These are phyloP conservation scores for Dichetophora obliterata DNA, from an alignment of 2,888 invertebrate genomes.

Conservation along the genomic window DNA sequence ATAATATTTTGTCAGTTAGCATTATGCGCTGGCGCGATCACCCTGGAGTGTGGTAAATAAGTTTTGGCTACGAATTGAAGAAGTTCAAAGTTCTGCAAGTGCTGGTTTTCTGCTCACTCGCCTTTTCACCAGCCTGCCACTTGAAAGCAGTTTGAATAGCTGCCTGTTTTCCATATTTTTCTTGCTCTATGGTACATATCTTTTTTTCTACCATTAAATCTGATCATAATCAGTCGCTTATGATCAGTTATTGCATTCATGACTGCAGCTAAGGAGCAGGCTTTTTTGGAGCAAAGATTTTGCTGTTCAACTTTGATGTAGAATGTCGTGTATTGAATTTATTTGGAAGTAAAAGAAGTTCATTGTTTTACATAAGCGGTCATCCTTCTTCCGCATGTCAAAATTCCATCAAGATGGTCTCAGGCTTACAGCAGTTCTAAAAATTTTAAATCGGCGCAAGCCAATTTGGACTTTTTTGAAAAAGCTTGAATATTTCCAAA, in stretches of 20 bases:
- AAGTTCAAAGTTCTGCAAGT: conserved; percentile 32
- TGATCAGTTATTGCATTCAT: background rate
- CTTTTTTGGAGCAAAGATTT: background rate
- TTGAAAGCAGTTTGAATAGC: background rate
- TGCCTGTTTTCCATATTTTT: background rate
- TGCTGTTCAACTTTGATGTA: background rate
- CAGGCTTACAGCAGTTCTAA: too few relatives aligned
- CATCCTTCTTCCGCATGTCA: too few relatives aligned
- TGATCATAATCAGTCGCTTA: background rate
- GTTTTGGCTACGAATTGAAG: background rate
- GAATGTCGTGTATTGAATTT: too few relatives aligned
- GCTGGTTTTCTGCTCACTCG: background rate
- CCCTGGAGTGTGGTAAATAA: background rate
- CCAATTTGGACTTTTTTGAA: too few relatives aligned
- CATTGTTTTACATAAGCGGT: too few relatives aligned
- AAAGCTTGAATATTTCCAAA: too few relatives aligned
- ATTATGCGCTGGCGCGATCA: background rate
- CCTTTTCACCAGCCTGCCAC: background rate
- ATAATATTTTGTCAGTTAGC: conserved; percentile 30
- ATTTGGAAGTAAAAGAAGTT: too few relatives aligned
- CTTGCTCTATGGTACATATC: background rate
- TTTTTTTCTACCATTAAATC: background rate
- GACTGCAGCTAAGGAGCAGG: too few relatives aligned
- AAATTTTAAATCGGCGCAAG: too few relatives aligned
- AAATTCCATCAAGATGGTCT: too few relatives aligned